Evolutionary conservation across 2,888 invertebrate genomes (phyloP).

Genomic region (Chymomyza amoena): DNA sequence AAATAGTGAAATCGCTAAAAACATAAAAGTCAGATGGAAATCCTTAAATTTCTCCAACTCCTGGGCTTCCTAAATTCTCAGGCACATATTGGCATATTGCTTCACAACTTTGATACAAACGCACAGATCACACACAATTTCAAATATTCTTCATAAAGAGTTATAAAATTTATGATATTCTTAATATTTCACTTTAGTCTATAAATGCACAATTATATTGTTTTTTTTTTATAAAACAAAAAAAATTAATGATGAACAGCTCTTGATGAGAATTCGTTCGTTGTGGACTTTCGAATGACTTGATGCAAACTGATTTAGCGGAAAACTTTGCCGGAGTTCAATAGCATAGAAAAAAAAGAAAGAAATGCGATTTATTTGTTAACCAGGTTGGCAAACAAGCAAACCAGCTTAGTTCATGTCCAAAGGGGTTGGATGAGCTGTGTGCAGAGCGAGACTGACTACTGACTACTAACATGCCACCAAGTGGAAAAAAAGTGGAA

Average conservation of each 20-base stretch:
- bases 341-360: conserved; percentile 74
- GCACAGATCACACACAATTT: conserved; percentile 9
- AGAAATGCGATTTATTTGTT: conserved; percentile 75
- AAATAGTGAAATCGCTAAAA: too few relatives aligned
- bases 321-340: conserved; percentile 75
- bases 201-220: conserved; percentile 4
- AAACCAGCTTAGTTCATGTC: conserved; percentile 17
- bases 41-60: too few relatives aligned
- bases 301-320: conserved; percentile 74
- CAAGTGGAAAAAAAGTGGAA: conserved; percentile 71
- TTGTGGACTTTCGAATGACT: conserved; percentile 55
- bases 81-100: too few relatives aligned
- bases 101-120: background rate
- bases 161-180: background rate
- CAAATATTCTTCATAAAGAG: background rate
- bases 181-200: conserved; percentile 16
- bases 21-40: too few relatives aligned
- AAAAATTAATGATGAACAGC: background rate
- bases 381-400: conserved; percentile 75
- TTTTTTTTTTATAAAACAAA: background rate
- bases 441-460: background rate
- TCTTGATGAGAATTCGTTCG: conserved; percentile 21
- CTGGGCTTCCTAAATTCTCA: too few relatives aligned
- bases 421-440: background rate
- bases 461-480: conserved; percentile 39